Evolutionary conservation across 2,797 vertebrate species (phyloP).

Genomic region (Sebastolobus alascanus): DNA sequence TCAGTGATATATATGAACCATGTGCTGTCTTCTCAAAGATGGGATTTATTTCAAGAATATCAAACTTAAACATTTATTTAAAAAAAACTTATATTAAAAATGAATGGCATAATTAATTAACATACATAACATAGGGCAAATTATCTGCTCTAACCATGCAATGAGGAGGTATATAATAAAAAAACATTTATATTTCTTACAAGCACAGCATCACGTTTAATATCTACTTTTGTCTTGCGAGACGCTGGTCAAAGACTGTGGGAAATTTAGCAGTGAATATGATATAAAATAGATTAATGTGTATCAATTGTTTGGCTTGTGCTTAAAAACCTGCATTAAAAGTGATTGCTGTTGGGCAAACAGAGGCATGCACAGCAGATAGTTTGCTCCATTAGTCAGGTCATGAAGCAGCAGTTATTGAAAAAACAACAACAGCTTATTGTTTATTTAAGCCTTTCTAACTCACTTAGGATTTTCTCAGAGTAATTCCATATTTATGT

Average conservation of each 20-base stretch:
- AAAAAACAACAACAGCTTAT: conserved; percentile 36
- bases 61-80: too few species aligned
- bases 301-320: conserved; percentile 46
- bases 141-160: neutral
- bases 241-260: neutral
- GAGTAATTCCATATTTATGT: neutral
- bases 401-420: conserved; percentile 38
- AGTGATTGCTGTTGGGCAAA: conserved; percentile 24
- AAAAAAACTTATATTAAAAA: neutral
- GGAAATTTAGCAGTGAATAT: conserved; percentile 5
- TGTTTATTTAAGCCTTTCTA: conserved; percentile 53
- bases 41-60: neutral
- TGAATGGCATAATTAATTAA: neutral
- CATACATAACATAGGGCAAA: neutral
- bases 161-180: neutral
- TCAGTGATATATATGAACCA: too few species aligned
- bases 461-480: conserved; percentile 28
- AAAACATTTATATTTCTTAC: neutral
- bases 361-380: conserved; percentile 13
- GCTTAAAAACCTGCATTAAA: conserved; percentile 26
- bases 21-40: neutral
- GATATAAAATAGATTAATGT: conserved; percentile 29
- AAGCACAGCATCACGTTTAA: neutral
- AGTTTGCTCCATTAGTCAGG: conserved; percentile 38
- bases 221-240: neutral